Evolutionary conservation across 2,888 invertebrate species (phyloP).

Genomic region (Eupeodes latifasciatus): DNA sequence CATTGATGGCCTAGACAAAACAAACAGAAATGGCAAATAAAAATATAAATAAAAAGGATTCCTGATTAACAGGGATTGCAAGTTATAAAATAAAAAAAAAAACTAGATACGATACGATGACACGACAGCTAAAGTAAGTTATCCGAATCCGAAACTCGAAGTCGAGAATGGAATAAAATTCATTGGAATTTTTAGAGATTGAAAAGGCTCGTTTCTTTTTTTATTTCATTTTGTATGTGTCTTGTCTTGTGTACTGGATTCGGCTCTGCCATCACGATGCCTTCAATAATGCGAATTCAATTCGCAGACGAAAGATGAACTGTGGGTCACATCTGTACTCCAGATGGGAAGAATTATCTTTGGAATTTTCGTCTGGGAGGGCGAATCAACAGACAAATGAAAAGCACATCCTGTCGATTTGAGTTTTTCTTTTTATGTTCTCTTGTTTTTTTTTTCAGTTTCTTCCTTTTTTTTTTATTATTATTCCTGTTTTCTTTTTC

Average conservation of each 20-base stretch:
- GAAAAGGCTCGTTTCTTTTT: slow-evolving; percentile 48
- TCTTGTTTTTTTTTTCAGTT: background rate
- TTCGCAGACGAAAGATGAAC: slow-evolving; percentile 75
- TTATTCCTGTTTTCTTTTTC: slow-evolving; percentile 14
- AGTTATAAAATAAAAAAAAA: no score
- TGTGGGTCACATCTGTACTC: slow-evolving; percentile 74
- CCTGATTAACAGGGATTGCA: slow-evolving; percentile 27
- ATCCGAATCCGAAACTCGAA: slow-evolving; percentile 34
- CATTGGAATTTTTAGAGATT: slow-evolving; percentile 68
- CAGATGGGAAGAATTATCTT: slow-evolving; percentile 72
- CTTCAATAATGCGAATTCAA: slow-evolving; percentile 76
- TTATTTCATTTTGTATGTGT: background rate
- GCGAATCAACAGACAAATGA: slow-evolving; percentile 57
- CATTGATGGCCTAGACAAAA: slow-evolving; percentile 34
- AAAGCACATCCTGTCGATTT: slow-evolving; percentile 74
- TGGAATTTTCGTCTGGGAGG: slow-evolving; percentile 66
- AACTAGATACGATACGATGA: background rate
- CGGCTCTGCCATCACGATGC: slow-evolving; percentile 23
- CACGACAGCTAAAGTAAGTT: slow-evolving; percentile 61
- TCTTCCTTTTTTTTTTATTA: slow-evolving; percentile 14
- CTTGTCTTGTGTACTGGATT: slow-evolving; percentile 13
- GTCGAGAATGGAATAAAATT: slow-evolving; percentile 56
- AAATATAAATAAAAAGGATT: slow-evolving; percentile 65
- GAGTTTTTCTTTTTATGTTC: slow-evolving; percentile 14
- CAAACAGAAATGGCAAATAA: background rate